Evolutionary conservation across 2,888 invertebrate species (phyloP), one percentile per base, ranked within the genome.

Genomic region (Phragmatobia fuliginosa): DNA sequence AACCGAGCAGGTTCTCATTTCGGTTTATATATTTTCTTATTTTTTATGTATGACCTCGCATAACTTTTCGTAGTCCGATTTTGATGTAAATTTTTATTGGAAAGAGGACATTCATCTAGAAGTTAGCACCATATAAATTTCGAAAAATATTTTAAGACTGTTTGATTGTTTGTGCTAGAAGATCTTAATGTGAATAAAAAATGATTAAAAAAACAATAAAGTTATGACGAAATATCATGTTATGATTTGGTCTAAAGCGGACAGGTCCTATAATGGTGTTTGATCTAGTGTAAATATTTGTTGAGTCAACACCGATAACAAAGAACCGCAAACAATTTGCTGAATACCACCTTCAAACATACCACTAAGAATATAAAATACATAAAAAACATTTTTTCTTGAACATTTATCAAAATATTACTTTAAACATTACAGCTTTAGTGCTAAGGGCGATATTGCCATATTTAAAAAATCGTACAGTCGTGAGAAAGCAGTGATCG

Each of bases 401-500:
- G 68, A 60, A 67, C 74, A 70, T 72, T 73, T 76, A 79, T 78
- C 77, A 77, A 78, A 80, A 81, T 77, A 72, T 77, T 74, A 86
- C 80, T 79, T 73, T 82, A 72, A 68, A 70, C 80, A 83, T 85
- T 90, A 83, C 68, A 33, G 6, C 62, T 28, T 61, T 70, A 41
- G 62, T 1, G 25, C 79, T 87, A 88, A 77, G 56, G 56, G 58
- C 52, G 69, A 73, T 67, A 76, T 31, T 70, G 60, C 81, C 67
- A 67, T 74, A 73, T 78, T 76, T 74, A 68, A 69, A 52, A 68
- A 62, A 68, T 58, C 73, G 74, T 80, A 75, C 77, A 78, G 83
- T 90, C 94, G 94, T 94, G 94, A 92, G 93, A 94, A 92, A 90
- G 88, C 86, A 80, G 82, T 85, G 88, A 92, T 92, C 88, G 83